A percentile compares a stretch with the other conserved stretches of the same genome.
These are phyloP conservation scores for Volucella bombylans DNA, from an alignment of 2,888 invertebrate genomes.

Conservation along the genomic window DNA sequence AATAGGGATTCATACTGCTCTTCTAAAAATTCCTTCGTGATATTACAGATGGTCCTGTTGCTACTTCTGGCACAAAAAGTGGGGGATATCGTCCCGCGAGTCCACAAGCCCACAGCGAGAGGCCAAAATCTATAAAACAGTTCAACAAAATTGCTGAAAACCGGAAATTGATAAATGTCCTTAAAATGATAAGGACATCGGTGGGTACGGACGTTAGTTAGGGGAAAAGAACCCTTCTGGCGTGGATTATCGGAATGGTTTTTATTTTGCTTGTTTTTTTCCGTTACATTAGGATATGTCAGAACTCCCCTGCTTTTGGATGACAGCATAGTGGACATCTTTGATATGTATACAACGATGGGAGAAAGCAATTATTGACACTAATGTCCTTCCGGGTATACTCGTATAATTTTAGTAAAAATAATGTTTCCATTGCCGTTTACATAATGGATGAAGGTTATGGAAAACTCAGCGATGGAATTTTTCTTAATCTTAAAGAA, in stretches of 20 bases:
- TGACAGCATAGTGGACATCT: no score
- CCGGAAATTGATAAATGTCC: constrained; percentile 70
- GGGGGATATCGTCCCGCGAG: no score
- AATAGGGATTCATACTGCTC: no score
- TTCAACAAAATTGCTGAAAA: constrained; percentile 57
- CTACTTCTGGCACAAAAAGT: no score
- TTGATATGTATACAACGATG: constrained; percentile 29
- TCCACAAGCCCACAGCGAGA: not conserved
- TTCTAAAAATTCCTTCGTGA: no score
- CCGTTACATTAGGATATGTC: not conserved
- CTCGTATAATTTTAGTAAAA: constrained; percentile 33
- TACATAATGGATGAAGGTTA: constrained; percentile 31
- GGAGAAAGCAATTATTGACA: constrained; percentile 59
- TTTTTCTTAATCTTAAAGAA: no score
- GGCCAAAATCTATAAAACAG: constrained; percentile 64
- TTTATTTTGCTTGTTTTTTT: constrained; percentile 35
- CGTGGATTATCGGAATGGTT: constrained; percentile 23
- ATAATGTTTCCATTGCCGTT: constrained; percentile 42
- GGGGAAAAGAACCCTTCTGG: not conserved
- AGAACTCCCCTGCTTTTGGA: not conserved
- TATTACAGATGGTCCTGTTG: no score
- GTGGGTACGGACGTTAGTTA: not conserved
- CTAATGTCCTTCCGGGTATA: constrained; percentile 62
- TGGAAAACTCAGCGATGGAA: no score
- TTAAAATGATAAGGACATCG: constrained; percentile 19